A percentile compares a stretch with the other conserved stretches of the same genome.
Evolutionary conservation across 1,140 invertebrate genomes (phyloP).

Genomic region (Trinorchestia longiramus): DNA sequence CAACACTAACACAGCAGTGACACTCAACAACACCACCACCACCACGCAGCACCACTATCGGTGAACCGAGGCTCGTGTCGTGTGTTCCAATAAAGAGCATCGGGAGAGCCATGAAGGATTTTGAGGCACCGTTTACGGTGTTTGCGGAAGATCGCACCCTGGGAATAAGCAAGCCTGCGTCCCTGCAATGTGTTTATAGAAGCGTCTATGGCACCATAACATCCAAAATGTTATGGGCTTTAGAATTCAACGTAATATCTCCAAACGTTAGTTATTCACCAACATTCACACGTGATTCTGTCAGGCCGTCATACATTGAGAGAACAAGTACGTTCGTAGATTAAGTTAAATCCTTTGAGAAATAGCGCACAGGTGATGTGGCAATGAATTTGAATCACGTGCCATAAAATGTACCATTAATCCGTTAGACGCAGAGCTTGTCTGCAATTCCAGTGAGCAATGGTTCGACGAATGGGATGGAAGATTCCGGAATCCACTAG

Average conservation of each 20-base stretch:
- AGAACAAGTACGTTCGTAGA: not conserved
- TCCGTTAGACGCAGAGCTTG: not conserved
- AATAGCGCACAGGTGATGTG: not conserved
- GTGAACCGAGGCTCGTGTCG: not conserved
- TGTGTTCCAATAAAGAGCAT: constrained; percentile 47
- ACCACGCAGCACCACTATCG: not conserved
- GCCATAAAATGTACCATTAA: not conserved
- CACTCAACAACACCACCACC: not conserved
- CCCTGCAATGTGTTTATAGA: constrained; percentile 49
- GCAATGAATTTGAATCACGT: not conserved
- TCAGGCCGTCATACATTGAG: not conserved
- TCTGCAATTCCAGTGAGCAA: not conserved
- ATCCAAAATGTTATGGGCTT: constrained; percentile 16
- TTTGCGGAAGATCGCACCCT: constrained; percentile 46
- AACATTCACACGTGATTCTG: not conserved
- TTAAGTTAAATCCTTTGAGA: not conserved
- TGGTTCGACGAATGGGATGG: not conserved
- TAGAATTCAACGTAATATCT: constrained; percentile 18
- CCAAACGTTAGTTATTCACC: not conserved
- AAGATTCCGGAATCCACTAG: not conserved
- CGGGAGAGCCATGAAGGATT: constrained; percentile 48
- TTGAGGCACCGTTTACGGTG: constrained; percentile 47
- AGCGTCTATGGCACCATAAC: constrained; percentile 49
- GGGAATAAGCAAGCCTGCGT: constrained; percentile 39
- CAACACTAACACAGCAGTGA: not conserved